Percentiles rank a stretch among this genome's conserved stretches.
These are phyloP conservation scores for Clistopyga incitator DNA, from an alignment of 2,888 invertebrate species.

Conservation along the genomic window DNA sequence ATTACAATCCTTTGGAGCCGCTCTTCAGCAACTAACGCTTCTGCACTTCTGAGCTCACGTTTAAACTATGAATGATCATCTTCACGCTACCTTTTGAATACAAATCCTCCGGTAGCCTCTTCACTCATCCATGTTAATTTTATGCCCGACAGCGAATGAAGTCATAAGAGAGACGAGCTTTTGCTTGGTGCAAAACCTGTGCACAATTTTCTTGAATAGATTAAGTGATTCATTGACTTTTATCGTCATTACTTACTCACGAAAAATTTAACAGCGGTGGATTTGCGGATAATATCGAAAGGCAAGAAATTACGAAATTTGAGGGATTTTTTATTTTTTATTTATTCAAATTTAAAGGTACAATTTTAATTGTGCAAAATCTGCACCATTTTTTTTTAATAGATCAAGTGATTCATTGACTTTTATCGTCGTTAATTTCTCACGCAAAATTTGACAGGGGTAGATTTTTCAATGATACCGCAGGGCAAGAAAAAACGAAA, in stretches of 20 bases:
- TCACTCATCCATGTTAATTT: slow-evolving; percentile 8
- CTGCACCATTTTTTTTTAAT: too few species aligned
- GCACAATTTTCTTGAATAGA: not conserved
- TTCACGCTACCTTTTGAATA: slow-evolving; percentile 25
- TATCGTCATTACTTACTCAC: not conserved
- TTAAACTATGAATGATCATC: slow-evolving; percentile 12
- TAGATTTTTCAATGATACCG: too few species aligned
- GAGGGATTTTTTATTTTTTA: too few species aligned
- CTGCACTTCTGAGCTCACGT: not conserved
- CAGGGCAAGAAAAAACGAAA: too few species aligned
- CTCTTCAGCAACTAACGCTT: slow-evolving; percentile 10
- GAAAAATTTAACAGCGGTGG: not conserved
- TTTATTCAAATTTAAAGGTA: too few species aligned
- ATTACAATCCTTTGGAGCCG: slow-evolving; percentile 18
- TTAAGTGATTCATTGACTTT: not conserved
- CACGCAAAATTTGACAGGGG: not conserved
- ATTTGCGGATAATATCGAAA: too few species aligned
- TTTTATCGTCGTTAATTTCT: not conserved
- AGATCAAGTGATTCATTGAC: not conserved
- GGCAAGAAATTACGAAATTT: too few species aligned
- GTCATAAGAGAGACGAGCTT: not conserved
- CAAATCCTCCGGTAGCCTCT: not conserved
- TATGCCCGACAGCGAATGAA: not conserved
- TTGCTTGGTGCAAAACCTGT: not conserved
- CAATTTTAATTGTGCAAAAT: too few species aligned